Conservation (phyloP, 2,888 invertebrate genomes). For the Drosophila atroscutellata region DNA sequence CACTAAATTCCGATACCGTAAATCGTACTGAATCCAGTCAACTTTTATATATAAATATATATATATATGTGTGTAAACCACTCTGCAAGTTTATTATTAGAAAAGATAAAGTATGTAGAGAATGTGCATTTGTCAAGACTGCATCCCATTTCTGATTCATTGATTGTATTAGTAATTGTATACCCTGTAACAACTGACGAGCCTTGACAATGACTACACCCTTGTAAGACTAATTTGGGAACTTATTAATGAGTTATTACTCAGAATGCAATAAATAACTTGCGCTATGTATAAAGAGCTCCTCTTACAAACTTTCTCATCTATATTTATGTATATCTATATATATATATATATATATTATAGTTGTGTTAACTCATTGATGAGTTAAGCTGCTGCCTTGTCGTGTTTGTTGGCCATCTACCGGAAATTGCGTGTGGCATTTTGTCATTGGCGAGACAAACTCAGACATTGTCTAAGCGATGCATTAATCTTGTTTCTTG, state of each 20-base stretch:
- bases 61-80: not conserved
- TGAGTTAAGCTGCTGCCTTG: conserved; percentile 26
- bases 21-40: no score
- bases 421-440: conserved; percentile 32
- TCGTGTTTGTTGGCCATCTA: conserved; percentile 18
- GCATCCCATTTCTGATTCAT: not conserved
- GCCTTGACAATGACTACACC: not conserved
- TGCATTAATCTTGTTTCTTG: conserved; percentile 19
- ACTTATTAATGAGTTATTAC: conserved; percentile 27
- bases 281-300: conserved; percentile 26
- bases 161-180: not conserved
- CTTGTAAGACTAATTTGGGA: conserved; percentile 11
- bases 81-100: not conserved
- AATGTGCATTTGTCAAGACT: not conserved
- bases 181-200: not conserved
- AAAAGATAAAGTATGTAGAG: not conserved
- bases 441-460: conserved; percentile 11
- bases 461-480: conserved; percentile 11
- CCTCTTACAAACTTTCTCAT: conserved; percentile 4
- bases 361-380: conserved; percentile 27
- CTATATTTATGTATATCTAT: not conserved
- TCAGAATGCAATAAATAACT: conserved; percentile 16
- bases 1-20: not conserved
- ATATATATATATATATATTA: not conserved
- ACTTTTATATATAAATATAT: not conserved